Evolutionary conservation across 2,888 invertebrate species (phyloP).

Genomic region (Serrognathus titanus): DNA sequence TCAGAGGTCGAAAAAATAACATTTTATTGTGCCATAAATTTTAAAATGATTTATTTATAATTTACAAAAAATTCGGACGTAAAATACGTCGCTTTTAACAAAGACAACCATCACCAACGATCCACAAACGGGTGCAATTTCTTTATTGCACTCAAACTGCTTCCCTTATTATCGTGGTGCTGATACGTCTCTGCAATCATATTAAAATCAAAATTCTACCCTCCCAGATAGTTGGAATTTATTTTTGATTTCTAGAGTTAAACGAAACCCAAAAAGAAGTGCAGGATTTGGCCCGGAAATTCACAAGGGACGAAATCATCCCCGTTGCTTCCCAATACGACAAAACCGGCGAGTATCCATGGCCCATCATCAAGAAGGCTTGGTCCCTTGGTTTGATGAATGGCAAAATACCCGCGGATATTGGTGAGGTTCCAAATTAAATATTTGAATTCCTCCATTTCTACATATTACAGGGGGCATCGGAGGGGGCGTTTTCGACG

Average conservation of each 20-base stretch:
- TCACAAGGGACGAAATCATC: slow-evolving; percentile 87
- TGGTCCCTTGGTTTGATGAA: slow-evolving; percentile 87
- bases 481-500: slow-evolving; percentile 67
- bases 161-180: too few species aligned
- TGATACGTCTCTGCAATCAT: too few species aligned
- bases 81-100: too few species aligned
- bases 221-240: too few species aligned
- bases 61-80: too few species aligned
- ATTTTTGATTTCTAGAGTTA: slow-evolving; percentile 48
- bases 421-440: slow-evolving; percentile 53
- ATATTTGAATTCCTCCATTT: neutral
- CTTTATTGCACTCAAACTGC: too few species aligned
- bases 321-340: slow-evolving; percentile 89
- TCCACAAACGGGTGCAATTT: too few species aligned
- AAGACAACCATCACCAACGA: too few species aligned
- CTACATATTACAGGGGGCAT: slow-evolving; percentile 62
- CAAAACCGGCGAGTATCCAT: slow-evolving; percentile 88
- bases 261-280: slow-evolving; percentile 74
- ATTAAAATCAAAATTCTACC: too few species aligned
- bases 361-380: slow-evolving; percentile 92
- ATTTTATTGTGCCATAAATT: too few species aligned
- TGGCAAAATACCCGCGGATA: slow-evolving; percentile 74
- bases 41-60: too few species aligned
- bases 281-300: slow-evolving; percentile 81
- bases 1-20: too few species aligned